Evolutionary conservation across 2,888 invertebrate species (phyloP), one percentile per base, ranked within the genome.

Genomic region (Spisula solida): DNA sequence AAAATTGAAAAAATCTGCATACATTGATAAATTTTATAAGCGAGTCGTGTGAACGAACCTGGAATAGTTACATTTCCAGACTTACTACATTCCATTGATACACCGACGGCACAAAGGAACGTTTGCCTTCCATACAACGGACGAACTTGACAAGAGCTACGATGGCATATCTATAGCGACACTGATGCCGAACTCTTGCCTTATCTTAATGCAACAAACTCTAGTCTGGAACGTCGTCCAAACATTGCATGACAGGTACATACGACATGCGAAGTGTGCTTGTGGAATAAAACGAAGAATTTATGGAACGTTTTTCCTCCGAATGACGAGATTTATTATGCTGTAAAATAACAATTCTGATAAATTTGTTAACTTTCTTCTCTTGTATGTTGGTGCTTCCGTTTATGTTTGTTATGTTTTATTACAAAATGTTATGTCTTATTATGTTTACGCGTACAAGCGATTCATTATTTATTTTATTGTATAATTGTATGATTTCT

Each of bases 1-100:
- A 85, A n/a, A 41, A 41, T 79, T 20, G 85, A 85, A 56, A 79
- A 85, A 55, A 79, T 79, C 56, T 79, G 85, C 85, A 79, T 85
- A 41, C 85, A 85, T 47, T 85, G 85, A 85, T 51, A 75, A 48
- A 55, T 70, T 83, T 47, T 29, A 8, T 47, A 75, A 2, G 41
- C 48, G 18, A 6, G 85, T 56, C 79, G 55, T 55, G 41, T 79
- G 34, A 0, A 31, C 34, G 12, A 48, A 80, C 47, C 41, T 47
- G 34, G 85, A 48, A 56, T 51, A 4, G 25, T 41, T 41, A 78
- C 55, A n/a, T 29, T n/a, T 85, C 48, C 83, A 31, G 75, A 75
- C 25, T 70, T 75, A 6, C 16, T n/a, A 83, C 83, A 83, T 83
- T 83, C 83, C 83, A 56, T 47, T 31, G 51, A 51, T 55, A 56